Conservation (phyloP, 2,113 vertebrate species). For the Uria lomvia region DNA sequence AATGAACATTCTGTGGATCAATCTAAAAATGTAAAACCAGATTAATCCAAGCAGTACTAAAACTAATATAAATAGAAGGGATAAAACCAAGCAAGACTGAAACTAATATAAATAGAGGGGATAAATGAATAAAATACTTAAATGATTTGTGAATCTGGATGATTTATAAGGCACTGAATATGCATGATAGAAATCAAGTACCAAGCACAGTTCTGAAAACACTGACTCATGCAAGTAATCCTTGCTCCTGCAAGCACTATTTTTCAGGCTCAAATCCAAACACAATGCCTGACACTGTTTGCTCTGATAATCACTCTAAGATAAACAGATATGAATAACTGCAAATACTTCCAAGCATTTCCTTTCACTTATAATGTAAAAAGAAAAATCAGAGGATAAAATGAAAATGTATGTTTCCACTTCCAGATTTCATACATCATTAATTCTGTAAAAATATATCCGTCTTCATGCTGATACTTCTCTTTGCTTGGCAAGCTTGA, state of each 20-base stretch:
- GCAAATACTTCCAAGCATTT: slow-evolving; percentile 56
- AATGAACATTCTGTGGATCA: background rate
- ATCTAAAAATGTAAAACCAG: slow-evolving; percentile 8
- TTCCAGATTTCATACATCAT: slow-evolving; percentile 63
- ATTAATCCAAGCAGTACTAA: slow-evolving; percentile 11
- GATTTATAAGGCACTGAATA: slow-evolving; percentile 54
- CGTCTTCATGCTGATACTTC: slow-evolving; percentile 44
- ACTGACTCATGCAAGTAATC: slow-evolving; percentile 59
- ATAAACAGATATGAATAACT: slow-evolving; percentile 66
- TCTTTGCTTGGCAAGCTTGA: slow-evolving; percentile 46
- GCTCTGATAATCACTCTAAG: slow-evolving; percentile 69
- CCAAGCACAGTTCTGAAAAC: slow-evolving; percentile 23
- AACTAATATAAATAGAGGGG: slow-evolving; percentile 12
- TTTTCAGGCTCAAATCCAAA: slow-evolving; percentile 62
- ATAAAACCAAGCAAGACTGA: slow-evolving; percentile 15
- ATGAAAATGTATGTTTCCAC: slow-evolving; percentile 63
- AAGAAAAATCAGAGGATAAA: slow-evolving; percentile 63
- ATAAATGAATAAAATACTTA: slow-evolving; percentile 27
- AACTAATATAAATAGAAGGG: background rate
- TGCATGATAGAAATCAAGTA: slow-evolving; percentile 61
- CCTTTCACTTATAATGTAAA: slow-evolving; percentile 58
- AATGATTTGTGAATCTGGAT: slow-evolving; percentile 48
- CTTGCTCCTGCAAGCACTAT: slow-evolving; percentile 38
- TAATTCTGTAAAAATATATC: slow-evolving; percentile 66
- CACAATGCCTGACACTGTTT: slow-evolving; percentile 70